A percentile compares a stretch with the other conserved stretches of the same genome.
Evolutionary conservation across 2,797 vertebrate species (phyloP).

Genomic region (Pangasius macronema): DNA sequence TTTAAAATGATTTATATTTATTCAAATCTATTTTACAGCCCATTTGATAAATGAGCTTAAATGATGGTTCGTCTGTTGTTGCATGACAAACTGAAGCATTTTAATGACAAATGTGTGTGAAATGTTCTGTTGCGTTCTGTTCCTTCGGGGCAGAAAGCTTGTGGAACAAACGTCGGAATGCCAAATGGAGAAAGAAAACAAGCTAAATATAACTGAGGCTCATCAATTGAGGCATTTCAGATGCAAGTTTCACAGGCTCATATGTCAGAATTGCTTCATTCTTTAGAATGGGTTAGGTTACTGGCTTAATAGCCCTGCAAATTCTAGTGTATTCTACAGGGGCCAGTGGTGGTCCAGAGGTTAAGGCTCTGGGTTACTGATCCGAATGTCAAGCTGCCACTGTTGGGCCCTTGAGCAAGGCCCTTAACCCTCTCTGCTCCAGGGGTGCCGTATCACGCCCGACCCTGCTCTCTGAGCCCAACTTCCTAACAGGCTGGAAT

Average conservation of each 20-base stretch:
- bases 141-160: not conserved
- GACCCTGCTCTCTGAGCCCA: not conserved
- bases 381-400: not conserved
- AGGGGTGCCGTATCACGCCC: not conserved
- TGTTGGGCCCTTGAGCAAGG: not conserved
- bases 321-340: not conserved
- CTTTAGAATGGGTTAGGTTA: not conserved
- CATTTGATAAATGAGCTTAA: not conserved
- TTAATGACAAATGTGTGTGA: slow-evolving; percentile 7
- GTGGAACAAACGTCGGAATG: not conserved
- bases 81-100: not conserved
- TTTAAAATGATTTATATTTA: not conserved
- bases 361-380: not conserved
- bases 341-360: not conserved
- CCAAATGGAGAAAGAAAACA: slow-evolving; percentile 4
- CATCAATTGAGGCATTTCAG: not conserved
- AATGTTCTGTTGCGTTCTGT: not conserved
- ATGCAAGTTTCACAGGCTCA: not conserved
- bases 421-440: not conserved
- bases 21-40: not conserved
- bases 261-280: not conserved
- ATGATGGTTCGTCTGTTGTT: not conserved
- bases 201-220: not conserved
- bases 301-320: not conserved
- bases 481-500: not conserved